Conservation (phyloP, 2,113 vertebrate genomes). For the Clupea harengus region DNA sequence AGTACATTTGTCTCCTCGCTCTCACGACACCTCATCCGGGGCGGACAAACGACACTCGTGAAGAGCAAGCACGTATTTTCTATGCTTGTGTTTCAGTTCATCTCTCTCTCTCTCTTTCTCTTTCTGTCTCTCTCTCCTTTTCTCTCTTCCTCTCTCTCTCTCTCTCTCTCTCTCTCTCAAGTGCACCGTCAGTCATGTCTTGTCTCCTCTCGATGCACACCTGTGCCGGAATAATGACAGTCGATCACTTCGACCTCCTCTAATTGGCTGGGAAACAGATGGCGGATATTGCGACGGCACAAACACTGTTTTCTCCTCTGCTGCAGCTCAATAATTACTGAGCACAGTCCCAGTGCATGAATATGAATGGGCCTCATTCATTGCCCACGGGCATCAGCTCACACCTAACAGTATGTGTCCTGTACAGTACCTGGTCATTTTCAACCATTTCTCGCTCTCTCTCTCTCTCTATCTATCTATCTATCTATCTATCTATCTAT, state of each 20-base stretch:
- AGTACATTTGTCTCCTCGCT: neutral
- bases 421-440: conserved; percentile 9
- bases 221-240: conserved; percentile 19
- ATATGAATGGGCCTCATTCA: conserved; percentile 24
- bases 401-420: neutral
- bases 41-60: neutral
- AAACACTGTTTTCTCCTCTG: conserved; percentile 8
- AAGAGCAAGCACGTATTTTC: neutral
- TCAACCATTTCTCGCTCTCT: neutral
- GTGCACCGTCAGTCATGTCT: neutral
- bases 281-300: conserved; percentile 28
- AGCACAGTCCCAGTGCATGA: conserved; percentile 19
- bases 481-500: neutral
- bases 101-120: neutral
- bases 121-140: neutral
- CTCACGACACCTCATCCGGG: neutral
- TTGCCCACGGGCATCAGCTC: neutral
- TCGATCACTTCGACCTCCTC: conserved; percentile 13
- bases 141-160: neutral
- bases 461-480: neutral
- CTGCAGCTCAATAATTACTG: conserved; percentile 2
- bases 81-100: neutral
- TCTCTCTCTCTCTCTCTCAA: neutral
- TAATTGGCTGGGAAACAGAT: conserved; percentile 42
- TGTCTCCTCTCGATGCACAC: neutral